Base-by-base conservation (phyloP, 2,113 vertebrate species). In the Tonatia bakeri region DNA sequence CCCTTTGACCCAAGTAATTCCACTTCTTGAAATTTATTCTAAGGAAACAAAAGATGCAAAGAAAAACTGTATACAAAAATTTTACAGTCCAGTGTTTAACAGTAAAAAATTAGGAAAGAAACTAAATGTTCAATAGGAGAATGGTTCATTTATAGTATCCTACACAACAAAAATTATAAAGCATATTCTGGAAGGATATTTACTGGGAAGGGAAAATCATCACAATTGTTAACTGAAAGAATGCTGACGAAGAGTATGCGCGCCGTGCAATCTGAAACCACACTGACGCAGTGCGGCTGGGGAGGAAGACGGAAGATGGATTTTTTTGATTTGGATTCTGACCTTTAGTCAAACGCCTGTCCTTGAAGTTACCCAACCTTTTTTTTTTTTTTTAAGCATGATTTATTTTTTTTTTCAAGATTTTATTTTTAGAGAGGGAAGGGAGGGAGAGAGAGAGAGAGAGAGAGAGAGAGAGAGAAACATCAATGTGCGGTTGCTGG, bases 211-310 rank as follows among this genome's bases (percentile, higher is more conserved):
- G 26, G 67, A 82, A 85, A 69, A 86, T 43, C 6, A 50, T 36
- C 26, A 69, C 22, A 82, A 36, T 75, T 76, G 59, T 59, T 87
- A 82, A 85, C 6, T 59, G 85, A 45, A 52, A 26, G 90, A 45
- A n/a, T 14, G 40, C 8, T 76, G 36, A 85, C 40, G 5, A 31
- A 12, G 83, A 52, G 38, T 73, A 52, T 3, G 47, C 12, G 33
- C 9, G 36, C 12, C n/a, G 10, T 13, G 43, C 24, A 33, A 54
- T 45, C 43, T 56, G 36, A n/a, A 77, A 76, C 72, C 24, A 47
- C 24, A 12, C 2, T 0, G 54, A 26, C 0, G 0, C 0, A 8
- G 13, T 26, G 1, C 13, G 15, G 52, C 7, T 4, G 7, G 19
- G 6, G 5, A 36, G 45, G 20, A 26, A 50, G 61, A 16, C 0